Percentiles rank a stretch among this genome's conserved stretches.
phyloP scores from a whole-genome alignment of 2,113 vertebrate species.

The Pycnonotus jocosus region DNA sequence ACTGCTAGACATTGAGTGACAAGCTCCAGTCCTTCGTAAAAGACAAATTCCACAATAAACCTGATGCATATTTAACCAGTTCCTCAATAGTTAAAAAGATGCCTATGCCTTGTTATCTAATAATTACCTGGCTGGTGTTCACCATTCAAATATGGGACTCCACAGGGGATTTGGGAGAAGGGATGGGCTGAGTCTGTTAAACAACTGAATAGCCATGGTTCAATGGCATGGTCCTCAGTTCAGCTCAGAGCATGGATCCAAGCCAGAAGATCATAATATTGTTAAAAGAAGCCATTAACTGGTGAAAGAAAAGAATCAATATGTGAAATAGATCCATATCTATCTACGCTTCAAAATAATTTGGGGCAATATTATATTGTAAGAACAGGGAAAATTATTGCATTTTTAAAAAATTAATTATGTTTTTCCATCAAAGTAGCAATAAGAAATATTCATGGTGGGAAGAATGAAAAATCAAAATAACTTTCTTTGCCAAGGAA shows the following conservation, averaged over 20 bases:
- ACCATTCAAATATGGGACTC: rapidly evolving
- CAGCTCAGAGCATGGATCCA: neutral
- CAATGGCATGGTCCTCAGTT: neutral
- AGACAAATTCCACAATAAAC: neutral
- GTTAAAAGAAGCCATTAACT: neutral
- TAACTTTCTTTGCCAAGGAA: neutral
- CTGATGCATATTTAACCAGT: neutral
- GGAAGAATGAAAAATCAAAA: neutral
- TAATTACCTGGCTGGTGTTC: neutral
- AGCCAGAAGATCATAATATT: neutral
- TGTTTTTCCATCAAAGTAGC: neutral
- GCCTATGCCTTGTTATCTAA: neutral
- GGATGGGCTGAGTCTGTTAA: neutral
- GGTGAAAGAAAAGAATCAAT: neutral
- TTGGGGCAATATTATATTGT: neutral
- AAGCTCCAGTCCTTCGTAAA: neutral
- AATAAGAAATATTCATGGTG: neutral
- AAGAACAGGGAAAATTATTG: neutral
- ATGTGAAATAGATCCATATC: neutral
- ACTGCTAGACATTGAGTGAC: neutral
- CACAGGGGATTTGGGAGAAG: neutral
- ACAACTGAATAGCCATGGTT: neutral
- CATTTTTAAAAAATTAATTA: too few species aligned
- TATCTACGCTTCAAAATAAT: neutral
- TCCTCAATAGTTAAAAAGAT: neutral